These are phyloP conservation scores for Spatulosminthurus flaviceps DNA, from an alignment of 2,888 invertebrate genomes.

Conservation along the genomic window DNA sequence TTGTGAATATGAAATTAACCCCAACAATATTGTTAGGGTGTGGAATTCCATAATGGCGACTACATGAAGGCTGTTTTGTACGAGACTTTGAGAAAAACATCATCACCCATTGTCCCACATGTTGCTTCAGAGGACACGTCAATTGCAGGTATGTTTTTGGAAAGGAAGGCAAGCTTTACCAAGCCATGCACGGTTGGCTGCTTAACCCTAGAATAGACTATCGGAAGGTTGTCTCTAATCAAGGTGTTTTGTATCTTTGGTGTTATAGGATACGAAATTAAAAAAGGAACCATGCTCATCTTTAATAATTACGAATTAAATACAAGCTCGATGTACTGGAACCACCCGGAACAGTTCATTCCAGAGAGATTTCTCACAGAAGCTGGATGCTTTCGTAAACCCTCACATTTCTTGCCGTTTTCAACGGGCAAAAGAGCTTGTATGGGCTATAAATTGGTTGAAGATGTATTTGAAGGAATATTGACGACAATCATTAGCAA, in stretches of 20 bases:
- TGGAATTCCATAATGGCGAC: slow-evolving; percentile 43
- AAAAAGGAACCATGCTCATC: slow-evolving; percentile 82
- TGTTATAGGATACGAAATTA: slow-evolving; percentile 73
- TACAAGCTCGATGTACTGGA: slow-evolving; percentile 78
- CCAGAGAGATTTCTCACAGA: slow-evolving; percentile 77
- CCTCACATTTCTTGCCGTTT: slow-evolving; percentile 83
- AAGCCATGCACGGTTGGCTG: too few species aligned
- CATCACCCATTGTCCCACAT: slow-evolving; percentile 90
- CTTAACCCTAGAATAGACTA: too few species aligned
- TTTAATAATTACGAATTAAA: slow-evolving; percentile 86
- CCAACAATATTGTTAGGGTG: slow-evolving; percentile 42
- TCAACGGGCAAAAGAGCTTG: slow-evolving; percentile 88
- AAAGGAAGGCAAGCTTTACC: neutral
- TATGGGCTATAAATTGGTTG: slow-evolving; percentile 82
- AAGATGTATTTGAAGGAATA: slow-evolving; percentile 72
- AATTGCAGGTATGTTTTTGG: slow-evolving; percentile 71
- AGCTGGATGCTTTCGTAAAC: slow-evolving; percentile 71
- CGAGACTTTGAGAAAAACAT: slow-evolving; percentile 81
- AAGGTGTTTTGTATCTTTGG: neutral
- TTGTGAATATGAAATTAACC: too few species aligned
- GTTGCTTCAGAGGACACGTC: slow-evolving; percentile 81
- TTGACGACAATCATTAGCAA: slow-evolving; percentile 55
- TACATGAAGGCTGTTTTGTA: slow-evolving; percentile 84
- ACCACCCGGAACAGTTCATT: slow-evolving; percentile 75
- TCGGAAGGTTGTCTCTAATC: neutral